Base-by-base conservation (phyloP, 2,888 invertebrate genomes). In the Eupithecia vulgata region DNA sequence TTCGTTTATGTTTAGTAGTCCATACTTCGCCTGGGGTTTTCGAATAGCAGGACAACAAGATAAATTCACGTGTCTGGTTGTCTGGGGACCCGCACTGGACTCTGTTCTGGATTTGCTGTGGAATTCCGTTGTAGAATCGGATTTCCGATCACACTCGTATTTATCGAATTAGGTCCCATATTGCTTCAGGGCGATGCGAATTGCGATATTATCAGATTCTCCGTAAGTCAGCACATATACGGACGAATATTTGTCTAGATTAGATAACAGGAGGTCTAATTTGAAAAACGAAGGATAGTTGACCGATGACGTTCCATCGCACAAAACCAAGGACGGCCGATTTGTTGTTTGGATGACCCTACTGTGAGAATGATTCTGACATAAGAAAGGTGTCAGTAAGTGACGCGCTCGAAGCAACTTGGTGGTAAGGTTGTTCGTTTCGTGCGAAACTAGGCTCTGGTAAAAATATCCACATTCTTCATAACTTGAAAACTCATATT, bases 41-140 rank as follows among this genome's bases (percentile, higher is more conserved):
- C 40, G 65, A 21, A 40, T 25, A 35, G 65, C 65, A 65, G 40
- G 64, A 64, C 8, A 64, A 64, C 64, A 65, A 40, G 65, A 65
- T 65, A 65, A 65, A 65, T 40, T 65, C 40, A 25, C 65, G 65
- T 37, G 62, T 40, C 65, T 65, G 65, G 65, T 65, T 65, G 65
- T 65, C 65, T 40, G 25, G 65, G 65, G 65, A 65, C 65, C 65
- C n/a, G 25, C 65, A 21, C 21, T 12, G 40, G 65, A 40, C 40
- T 65, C 40, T 40, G 40, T 25, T 21, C 65, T 42, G 40, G 40
- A 40, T 64, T 64, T 64, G 35, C 35, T 62, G 64, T 12, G 37
- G 21, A 65, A 65, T 25, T 65, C 40, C 17, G 65, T 35, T 21
- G 37, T 40, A 25, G 65, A 65, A 13, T 40, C 25, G 8, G 65